Evolutionary conservation across 2,888 invertebrate species (phyloP), one percentile per base, ranked within the genome.

Genomic region (Phaedon cochleariae): DNA sequence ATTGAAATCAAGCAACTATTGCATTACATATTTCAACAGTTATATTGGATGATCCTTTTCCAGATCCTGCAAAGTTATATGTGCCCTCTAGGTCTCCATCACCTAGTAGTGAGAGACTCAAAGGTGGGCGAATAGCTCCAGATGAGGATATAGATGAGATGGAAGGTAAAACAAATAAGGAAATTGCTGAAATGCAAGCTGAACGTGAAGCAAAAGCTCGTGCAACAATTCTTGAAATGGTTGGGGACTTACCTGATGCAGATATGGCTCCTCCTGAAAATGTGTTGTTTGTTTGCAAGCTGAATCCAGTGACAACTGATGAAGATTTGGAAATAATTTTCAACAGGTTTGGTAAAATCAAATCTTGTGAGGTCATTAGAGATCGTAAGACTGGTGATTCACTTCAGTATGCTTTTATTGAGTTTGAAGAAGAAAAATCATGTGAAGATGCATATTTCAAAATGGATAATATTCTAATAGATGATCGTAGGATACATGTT

Each of bases 391-490:
- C 93, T 1, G 93, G 93, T 0, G 97, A 98, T 81, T 99, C 98
- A 0, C 85, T 99, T 62, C 99, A 99, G 80, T 99, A 99, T 84
- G 98, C 98, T 0, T 99, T 99, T 82, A 94, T 99, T 64, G 99
- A 99, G 83, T 99, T 98, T 86, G 93, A 92, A 68, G 92, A 96
- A 59, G 89, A 90, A 71, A 94, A 94, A 77, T 88, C 95, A 0
- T 99, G 99, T 84, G 99, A 99, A 85, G 94, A 94, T 75, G 99
- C 99, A 0, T 99, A 95, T 84, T 97, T 99, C 79, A 99, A 99
- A 86, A 99, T 99, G 99, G 98, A 98, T 82, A 99, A 99, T 86
- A 98, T 99, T 0, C 85, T 99, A 5, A 99, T 99, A 76, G 99
- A 99, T 84, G 99, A 99, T 81, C 87, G 99, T 22, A 87, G 99